phyloP scores from a whole-genome alignment of 2,113 vertebrate genomes.

The Phodopus roborovskii region DNA sequence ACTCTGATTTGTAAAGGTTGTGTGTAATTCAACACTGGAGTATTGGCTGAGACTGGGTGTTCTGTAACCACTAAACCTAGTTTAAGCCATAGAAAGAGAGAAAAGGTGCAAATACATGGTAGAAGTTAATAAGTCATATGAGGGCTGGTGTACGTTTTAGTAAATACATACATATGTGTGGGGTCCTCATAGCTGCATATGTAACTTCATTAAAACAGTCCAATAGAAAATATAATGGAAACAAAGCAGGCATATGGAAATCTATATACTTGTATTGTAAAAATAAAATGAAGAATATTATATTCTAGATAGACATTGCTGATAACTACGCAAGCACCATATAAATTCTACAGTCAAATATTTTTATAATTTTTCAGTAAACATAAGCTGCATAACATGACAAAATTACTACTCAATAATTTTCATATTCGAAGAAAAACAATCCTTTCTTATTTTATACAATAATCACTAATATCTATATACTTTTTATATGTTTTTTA shows the following conservation, averaged over 20 bases:
- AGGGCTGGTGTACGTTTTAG: neutral
- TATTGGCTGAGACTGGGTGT: neutral
- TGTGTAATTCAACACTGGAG: neutral
- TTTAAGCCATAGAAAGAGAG: neutral
- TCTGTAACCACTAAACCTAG: neutral
- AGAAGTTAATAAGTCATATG: neutral
- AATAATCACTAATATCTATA: neutral
- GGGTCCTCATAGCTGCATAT: no score
- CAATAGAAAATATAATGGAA: neutral
- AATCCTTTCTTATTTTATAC: neutral
- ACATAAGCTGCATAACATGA: neutral
- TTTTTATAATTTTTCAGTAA: neutral
- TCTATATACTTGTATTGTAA: neutral
- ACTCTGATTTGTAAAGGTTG: neutral
- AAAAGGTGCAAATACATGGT: neutral
- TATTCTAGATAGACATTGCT: neutral
- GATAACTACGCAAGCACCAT: neutral
- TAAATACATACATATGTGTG: no score
- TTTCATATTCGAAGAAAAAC: neutral
- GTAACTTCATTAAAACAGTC: neutral
- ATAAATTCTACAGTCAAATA: neutral
- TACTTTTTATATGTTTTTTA: neutral
- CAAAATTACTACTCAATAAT: neutral
- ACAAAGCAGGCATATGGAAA: neutral
- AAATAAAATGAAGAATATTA: neutral